A percentile compares a stretch with the other conserved stretches of the same genome.
These are phyloP conservation scores for Nasonovia ribisnigri DNA, from an alignment of 2,888 invertebrate species.

Conservation along the genomic window DNA sequence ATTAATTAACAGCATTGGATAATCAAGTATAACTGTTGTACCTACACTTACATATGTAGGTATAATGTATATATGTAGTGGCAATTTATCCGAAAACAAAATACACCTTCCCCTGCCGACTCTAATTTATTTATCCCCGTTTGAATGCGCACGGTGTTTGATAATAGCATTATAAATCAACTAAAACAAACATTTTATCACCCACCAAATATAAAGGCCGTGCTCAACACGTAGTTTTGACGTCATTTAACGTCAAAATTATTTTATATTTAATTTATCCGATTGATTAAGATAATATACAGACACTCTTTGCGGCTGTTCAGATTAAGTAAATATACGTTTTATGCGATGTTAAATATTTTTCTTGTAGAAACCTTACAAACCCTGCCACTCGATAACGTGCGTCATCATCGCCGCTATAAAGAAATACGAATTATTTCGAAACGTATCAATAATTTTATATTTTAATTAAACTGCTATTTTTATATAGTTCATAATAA, in stretches of 20 bases:
- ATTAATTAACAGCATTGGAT: not conserved
- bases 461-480: not conserved
- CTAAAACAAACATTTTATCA: not conserved
- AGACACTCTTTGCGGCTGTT: not conserved
- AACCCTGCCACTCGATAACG: too few relatives aligned
- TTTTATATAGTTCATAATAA: too few relatives aligned
- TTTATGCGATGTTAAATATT: not conserved
- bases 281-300: not conserved
- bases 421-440: too few relatives aligned
- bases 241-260: not conserved
- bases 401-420: too few relatives aligned
- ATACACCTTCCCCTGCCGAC: not conserved
- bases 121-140: not conserved
- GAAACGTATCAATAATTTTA: not conserved
- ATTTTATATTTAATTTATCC: not conserved
- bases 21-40: not conserved
- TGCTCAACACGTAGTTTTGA: not conserved
- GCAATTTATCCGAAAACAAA: not conserved
- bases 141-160: not conserved
- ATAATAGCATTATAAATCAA: constrained; percentile 17
- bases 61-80: not conserved
- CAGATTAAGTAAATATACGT: not conserved
- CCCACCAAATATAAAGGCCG: not conserved
- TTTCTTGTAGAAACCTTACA: not conserved
- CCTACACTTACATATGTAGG: not conserved